Conservation (phyloP, 2,113 vertebrate species). For the Falcunculus frontatus region DNA sequence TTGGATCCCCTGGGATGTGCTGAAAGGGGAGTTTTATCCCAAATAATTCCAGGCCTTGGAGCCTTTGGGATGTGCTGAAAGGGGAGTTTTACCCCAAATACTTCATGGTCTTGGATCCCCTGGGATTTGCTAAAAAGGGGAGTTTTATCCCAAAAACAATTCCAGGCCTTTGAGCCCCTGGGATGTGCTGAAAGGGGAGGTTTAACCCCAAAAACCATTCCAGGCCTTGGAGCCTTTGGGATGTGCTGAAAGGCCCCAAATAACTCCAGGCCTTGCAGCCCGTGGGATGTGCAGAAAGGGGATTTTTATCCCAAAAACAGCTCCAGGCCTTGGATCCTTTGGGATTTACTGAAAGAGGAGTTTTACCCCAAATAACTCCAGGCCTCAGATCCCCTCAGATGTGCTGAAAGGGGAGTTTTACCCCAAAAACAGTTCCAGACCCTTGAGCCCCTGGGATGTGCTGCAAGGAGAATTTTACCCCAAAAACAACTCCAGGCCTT, state of each 20-base stretch:
- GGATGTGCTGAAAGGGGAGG: not conserved
- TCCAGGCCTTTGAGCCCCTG: too few species aligned
- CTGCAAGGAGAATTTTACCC: too few species aligned
- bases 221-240: not conserved
- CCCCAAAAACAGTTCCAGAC: not conserved
- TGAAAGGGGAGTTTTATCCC: too few species aligned
- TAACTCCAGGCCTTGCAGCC: too few species aligned
- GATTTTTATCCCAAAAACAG: not conserved
- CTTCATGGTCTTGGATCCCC: too few species aligned
- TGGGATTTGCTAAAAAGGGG: too few species aligned
- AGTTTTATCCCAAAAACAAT: too few species aligned
- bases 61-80: not conserved
- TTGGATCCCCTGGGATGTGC: not conserved
- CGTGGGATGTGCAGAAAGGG: not conserved
- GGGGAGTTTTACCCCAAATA: too few species aligned
- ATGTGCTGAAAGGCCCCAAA: too few species aligned
- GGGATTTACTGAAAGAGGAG: too few species aligned
- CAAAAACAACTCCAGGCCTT: too few species aligned
- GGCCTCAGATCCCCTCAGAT: rapidly evolving
- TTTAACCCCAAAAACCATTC: not conserved
- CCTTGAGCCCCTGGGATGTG: not conserved
- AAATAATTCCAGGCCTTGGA: not conserved
- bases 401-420: not conserved
- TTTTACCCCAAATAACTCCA: not conserved
- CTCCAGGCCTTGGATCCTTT: too few species aligned